Base-by-base conservation (phyloP, 2,797 vertebrate species). In the Onychomys arenicola region DNA sequence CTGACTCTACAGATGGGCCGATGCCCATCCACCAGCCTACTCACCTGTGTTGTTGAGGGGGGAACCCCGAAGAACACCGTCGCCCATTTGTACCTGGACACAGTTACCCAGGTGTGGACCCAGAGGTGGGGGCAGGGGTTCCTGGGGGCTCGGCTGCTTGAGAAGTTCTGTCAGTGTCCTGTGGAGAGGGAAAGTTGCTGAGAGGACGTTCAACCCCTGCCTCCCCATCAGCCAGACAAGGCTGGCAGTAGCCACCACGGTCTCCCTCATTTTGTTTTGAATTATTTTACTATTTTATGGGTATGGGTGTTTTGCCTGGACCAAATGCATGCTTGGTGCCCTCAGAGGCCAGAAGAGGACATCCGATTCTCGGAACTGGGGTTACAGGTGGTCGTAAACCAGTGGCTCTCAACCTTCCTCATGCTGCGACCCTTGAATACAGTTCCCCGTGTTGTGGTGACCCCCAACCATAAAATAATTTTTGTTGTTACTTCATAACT, bases 101-200 rank as follows among this genome's bases (percentile, higher is more conserved):
- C 98, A 97, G 95, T 98, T 99, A 59, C 99, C 76, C 98, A 98
- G 97, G 96, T 99, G 98, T 34, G 99, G 98, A 2, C 98, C 96
- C 88, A 97, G 88, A 29, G 97, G 96, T 0, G 97, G 98, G 57
- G 98, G 98, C 0, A 98, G 97, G 25, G 98, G 97, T 27, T 98
- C 98, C 32, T 99, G 99, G 71, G 97, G 91, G 17, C 99, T 99
- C 0, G 99, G 99, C 98, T 99, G 99, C 98, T 99, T 99, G 98
- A 99, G 98, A 87, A 99, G 99, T 97, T 99, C 99, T 0, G 99
- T 99, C 97, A 99, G 98, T 7, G 99, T 99, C 98, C 99, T 99
- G 97, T 37, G 97, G 91, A 84, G 81, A 93, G 8, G 75, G 17
- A 49, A 37, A 8, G 6, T 43, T 46, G 73, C 93, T 29, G 63